Base-by-base conservation (phyloP, 2,888 invertebrate genomes). In the Zygothrica quintamaculata region DNA sequence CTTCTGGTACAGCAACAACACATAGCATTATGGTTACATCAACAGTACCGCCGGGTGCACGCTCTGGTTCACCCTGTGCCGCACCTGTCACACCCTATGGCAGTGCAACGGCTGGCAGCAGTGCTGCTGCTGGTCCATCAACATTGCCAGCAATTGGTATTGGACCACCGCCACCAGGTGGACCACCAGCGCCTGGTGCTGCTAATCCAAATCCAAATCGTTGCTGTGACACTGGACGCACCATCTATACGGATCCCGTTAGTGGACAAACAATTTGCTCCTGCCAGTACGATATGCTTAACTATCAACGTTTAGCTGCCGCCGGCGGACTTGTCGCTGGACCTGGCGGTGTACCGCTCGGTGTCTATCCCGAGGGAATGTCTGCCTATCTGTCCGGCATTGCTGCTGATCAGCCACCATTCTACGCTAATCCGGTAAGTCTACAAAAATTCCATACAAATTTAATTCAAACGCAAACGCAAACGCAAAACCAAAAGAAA, bases 201-300 rank as follows among this genome's bases (percentile, higher is more conserved):
- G 80, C 90, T 75, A 92, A 93, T 67, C 22, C 71, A 44, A 26
- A 79, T 37, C 72, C 84, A 2, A 88, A 77, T 60, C 89, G 96
- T 86, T 97, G 98, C 92, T 97, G 98, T 92, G 97, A 98, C 92
- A 96, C 97, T 75, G 97, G 97, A 76, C 94, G 97, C 88, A 95
- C 97, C 72, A 94, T 97, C 90, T 96, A 96, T 92, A 96, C 96
- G 89, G 97, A 97, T 92, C 97, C 97, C 39, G 93, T 96, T 79
- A 96, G 96, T 78, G 96, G 97, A 53, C 96, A 96, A 92, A 96
- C 95, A 56, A 95, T 97, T 71, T 97, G 97, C 92, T 96, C 96
- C 86, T 97, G 97, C 92, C 97, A 97, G 91, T 96, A 96, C 92
- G 96, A 96, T 92, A 94, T 97, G 84, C 93, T 97, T 87, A 93